phyloP scores from a whole-genome alignment of 2,797 vertebrate genomes.

The Oryzias sinensis region DNA sequence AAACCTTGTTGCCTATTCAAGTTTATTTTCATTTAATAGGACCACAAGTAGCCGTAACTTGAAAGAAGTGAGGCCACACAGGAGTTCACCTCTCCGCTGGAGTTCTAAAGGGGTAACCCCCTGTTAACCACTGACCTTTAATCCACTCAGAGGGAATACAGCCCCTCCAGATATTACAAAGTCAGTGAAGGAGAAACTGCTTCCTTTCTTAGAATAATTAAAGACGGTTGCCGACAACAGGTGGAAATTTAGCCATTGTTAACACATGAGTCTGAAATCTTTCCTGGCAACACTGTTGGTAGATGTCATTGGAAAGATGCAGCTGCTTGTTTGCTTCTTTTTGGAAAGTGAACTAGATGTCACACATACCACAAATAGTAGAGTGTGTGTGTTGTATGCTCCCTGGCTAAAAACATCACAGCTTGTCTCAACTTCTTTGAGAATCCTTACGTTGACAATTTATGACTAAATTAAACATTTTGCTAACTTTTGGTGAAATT shows the following conservation, averaged over 20 bases:
- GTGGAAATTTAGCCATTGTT: not conserved
- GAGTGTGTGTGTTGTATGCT: too few species aligned
- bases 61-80: not conserved
- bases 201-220: not conserved
- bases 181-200: constrained; percentile 1
- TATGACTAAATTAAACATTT: too few species aligned
- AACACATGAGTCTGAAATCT: too few species aligned
- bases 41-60: not conserved
- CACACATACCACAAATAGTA: too few species aligned
- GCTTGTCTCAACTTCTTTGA: too few species aligned
- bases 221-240: not conserved
- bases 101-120: not conserved
- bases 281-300: not conserved
- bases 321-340: too few species aligned
- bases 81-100: not conserved
- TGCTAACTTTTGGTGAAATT: too few species aligned
- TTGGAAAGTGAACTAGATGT: too few species aligned
- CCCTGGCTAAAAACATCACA: too few species aligned
- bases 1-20: too few species aligned
- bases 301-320: not conserved
- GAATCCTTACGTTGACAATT: too few species aligned
- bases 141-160: not conserved
- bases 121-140: constrained; percentile 1
- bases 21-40: too few species aligned
- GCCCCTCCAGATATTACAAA: not conserved